Evolutionary conservation across 2,888 invertebrate genomes (phyloP).

Genomic region (Chalcosyrphus nemorum): DNA sequence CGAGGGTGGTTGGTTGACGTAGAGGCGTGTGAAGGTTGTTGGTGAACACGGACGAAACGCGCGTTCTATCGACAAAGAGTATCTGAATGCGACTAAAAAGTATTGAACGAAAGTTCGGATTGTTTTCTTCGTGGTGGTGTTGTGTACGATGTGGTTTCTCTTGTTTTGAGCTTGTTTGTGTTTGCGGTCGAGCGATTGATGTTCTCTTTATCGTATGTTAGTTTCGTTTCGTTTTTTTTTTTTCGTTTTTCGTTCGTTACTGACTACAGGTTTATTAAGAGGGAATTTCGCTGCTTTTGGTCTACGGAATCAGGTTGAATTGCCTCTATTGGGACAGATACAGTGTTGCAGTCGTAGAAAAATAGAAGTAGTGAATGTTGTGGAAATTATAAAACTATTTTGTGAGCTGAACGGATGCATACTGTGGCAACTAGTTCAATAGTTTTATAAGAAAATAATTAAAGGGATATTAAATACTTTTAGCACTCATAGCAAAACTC

Average conservation of each 20-base stretch:
- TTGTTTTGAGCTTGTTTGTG: constrained; percentile 49
- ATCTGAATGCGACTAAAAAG: constrained; percentile 73
- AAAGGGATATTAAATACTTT: too few relatives aligned
- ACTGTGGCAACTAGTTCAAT: too few relatives aligned
- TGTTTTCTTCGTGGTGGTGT: constrained; percentile 71
- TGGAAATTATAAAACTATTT: neutral
- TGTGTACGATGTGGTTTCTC: constrained; percentile 46
- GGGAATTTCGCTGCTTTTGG: constrained; percentile 26
- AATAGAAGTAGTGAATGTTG: neutral
- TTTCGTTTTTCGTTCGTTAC: too few relatives aligned
- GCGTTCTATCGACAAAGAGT: constrained; percentile 70
- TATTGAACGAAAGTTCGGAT: constrained; percentile 68
- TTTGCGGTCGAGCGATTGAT: constrained; percentile 62
- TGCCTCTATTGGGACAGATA: neutral
- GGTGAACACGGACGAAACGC: constrained; percentile 57
- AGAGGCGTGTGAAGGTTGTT: constrained; percentile 31
- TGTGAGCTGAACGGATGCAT: too few relatives aligned
- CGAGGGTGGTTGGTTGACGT: constrained; percentile 56
- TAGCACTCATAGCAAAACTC: too few relatives aligned
- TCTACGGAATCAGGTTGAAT: neutral
- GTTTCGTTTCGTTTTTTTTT: neutral
- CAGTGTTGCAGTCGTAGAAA: constrained; percentile 41
- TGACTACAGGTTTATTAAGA: constrained; percentile 55
- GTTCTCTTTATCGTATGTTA: constrained; percentile 52
- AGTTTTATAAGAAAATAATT: too few relatives aligned